Evolutionary conservation across 2,113 vertebrate genomes (phyloP).

Genomic region (Tupaia tana): DNA sequence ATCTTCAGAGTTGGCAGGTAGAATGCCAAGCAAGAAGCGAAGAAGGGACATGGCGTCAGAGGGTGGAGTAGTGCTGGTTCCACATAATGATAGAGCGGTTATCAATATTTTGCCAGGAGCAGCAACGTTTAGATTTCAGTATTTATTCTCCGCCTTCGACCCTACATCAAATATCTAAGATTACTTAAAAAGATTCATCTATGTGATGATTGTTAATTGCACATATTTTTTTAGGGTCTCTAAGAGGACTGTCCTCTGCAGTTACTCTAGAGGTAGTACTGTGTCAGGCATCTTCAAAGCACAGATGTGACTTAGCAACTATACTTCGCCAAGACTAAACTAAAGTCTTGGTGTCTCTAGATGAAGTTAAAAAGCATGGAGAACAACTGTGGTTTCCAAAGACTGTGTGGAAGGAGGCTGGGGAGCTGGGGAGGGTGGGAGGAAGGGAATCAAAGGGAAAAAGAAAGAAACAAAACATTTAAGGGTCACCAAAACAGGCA

Average conservation of each 20-base stretch:
- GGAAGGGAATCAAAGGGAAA: too few species aligned
- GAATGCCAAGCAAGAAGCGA: slow-evolving; percentile 59
- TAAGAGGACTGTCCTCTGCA: background rate
- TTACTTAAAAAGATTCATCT: background rate
- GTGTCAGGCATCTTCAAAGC: background rate
- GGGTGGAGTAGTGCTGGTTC: background rate
- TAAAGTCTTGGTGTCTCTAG: slow-evolving; percentile 17
- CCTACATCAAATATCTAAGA: background rate
- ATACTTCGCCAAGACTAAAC: background rate
- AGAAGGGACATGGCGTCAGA: background rate
- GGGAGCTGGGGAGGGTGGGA: too few species aligned
- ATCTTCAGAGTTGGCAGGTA: slow-evolving; percentile 13
- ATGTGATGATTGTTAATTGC: background rate
- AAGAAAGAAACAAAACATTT: too few species aligned
- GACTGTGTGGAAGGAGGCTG: too few species aligned
- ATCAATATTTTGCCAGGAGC: background rate
- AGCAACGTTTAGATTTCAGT: slow-evolving; percentile 16
- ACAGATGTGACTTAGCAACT: background rate
- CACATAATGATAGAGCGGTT: background rate
- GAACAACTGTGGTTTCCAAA: too few species aligned
- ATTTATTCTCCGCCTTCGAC: slow-evolving; percentile 10
- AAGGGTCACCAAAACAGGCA: too few species aligned
- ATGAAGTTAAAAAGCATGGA: background rate
- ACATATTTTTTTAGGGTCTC: background rate
- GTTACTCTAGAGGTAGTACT: background rate